Base-by-base conservation (phyloP, 2,888 invertebrate genomes). In the Rutpela maculata region DNA sequence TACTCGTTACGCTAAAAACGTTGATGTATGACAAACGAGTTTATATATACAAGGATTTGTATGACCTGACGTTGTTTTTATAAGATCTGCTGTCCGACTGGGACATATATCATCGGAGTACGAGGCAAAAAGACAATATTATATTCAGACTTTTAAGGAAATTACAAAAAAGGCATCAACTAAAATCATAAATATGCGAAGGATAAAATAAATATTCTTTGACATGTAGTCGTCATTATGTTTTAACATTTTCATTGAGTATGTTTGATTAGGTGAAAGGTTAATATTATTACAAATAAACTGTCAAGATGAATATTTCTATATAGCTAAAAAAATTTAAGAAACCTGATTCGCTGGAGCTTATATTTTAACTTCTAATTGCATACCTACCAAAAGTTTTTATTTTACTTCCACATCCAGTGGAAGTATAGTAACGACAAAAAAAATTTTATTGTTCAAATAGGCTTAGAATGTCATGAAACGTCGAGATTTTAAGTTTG, bases 11-110 rank as follows among this genome's bases (percentile, higher is more conserved):
- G 75, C 76, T 83, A 84, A 88, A 87, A 88, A 87, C 86, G 81
- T 85, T 87, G 87, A 88, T 85, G 86, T 87, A 87, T 85, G 85
- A 85, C 84, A 85, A 85, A 85, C 85, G 83, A 82, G 85, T 85
- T 85, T 84, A 78, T 82, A 84, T 82, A 77, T 78, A 80, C 81
- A 79, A 81, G 81, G 82, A 82, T 83, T 79, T 81, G 82, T 80
- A 80, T 78, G 80, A 81, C 77, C 75, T 77, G 74, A 69, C 71
- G 73, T 78, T 75, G 76, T 80, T 82, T 80, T 80, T 76, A 69
- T 82, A 76, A 35, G 31, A n/a, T 26, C 38, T 15, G n/a, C 55
- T 50, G 50, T 63, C 55, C 62, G 35, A 63, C 56, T 63, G 26
- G 60, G 31, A 59, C 31, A 63, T 55, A 18, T 9, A 50, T 72